Base-by-base conservation (phyloP, 2,113 vertebrate species). In the Vulpes lagopus region DNA sequence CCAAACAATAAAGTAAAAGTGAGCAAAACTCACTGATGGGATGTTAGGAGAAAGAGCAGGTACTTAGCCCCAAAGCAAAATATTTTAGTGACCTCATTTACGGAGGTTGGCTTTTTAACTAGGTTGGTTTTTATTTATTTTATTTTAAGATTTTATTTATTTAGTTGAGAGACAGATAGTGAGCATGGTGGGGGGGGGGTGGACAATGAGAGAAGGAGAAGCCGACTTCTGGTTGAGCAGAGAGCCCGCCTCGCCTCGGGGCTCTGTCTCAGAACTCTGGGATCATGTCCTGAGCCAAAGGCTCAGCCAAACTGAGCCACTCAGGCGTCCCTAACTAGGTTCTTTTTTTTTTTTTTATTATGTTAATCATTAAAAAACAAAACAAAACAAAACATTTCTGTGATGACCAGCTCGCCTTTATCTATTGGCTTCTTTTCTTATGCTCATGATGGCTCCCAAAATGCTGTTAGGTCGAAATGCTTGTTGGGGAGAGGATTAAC, bases 1-100 rank as follows among this genome's bases (percentile, higher is more conserved):
- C 53, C 35, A 30, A 69, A 57, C 43, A 23, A 83, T 51, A 25
- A 80, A 10, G 80, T 67, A 32, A 49, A 59, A 73, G 96, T 65
- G 94, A 98, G 59, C 83, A 80, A 55, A 69, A 64, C 95, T 89
- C 95, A 94, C 87, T 12, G 74, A 64, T 9, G 57, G 89, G 43
- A 20, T 11, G 19, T n/a, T 15, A 35, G 11, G 32, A 73, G 43
- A 5, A 59, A n/a, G 38, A 53, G 30, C 62, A 64, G 83, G 94
- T 87, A 92, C 35, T 23, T 20, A 89, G n/a, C 51, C 60, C 20
- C 5, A 32, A 79, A 57, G 32, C 11, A 51, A 60, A 67, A 2
- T 0, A 43, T 1, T 80, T 51, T 11, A 7, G 25, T 23, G 81
- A 57, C 65, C 17, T 78, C 80, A 27, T 89, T 71, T n/a, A 25